Evolutionary conservation across 2,797 vertebrate genomes (phyloP).

Genomic region (Myotis daubentonii): DNA sequence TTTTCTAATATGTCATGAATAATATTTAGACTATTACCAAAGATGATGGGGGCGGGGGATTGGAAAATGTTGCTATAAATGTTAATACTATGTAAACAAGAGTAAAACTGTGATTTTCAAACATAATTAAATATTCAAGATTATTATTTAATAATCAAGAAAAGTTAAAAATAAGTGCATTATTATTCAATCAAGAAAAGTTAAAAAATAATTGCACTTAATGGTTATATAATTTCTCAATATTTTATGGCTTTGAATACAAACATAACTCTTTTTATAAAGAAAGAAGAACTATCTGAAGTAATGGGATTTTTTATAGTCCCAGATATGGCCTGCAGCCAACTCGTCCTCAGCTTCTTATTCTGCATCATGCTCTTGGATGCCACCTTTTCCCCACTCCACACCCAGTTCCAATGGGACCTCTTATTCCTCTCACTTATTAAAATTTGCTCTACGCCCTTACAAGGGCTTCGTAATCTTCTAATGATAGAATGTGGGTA

Average conservation of each 20-base stretch:
- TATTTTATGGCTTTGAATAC: background rate
- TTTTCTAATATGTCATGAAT: background rate
- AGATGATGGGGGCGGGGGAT: background rate
- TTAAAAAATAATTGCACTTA: background rate
- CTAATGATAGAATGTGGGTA: background rate
- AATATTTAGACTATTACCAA: constrained; percentile 37
- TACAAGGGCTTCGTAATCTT: background rate
- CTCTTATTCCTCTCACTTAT: background rate
- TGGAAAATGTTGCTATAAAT: background rate
- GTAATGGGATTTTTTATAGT: background rate
- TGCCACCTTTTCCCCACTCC: background rate
- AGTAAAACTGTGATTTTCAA: background rate
- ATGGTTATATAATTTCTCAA: background rate
- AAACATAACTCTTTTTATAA: background rate
- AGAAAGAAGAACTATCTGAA: background rate
- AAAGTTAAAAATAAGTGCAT: constrained; percentile 12
- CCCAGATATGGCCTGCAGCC: background rate
- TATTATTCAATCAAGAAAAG: constrained; percentile 16
- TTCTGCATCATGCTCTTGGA: background rate
- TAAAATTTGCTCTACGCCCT: background rate
- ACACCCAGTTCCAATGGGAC: background rate
- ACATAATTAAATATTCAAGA: background rate
- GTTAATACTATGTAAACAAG: background rate
- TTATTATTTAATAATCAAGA: constrained; percentile 21
- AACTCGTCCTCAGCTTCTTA: background rate